phyloP scores from a whole-genome alignment of 2,888 invertebrate species.

The Eupithecia inturbata region DNA sequence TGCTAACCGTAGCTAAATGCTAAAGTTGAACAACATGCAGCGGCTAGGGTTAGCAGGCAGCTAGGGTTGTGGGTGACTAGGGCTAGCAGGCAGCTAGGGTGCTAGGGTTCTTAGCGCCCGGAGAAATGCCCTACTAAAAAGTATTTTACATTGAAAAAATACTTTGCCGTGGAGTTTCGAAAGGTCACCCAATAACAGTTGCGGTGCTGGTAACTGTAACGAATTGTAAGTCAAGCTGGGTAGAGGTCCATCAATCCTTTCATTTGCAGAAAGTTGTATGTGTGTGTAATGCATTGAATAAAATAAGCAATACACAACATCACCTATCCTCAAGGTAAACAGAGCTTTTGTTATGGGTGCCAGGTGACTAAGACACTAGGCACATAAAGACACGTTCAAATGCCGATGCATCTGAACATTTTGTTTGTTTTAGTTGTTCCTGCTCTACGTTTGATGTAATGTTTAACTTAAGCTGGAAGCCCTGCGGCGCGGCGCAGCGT shows the following conservation, averaged over 20 bases:
- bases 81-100: background rate
- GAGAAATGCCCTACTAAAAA: no score
- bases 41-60: constrained; percentile 31
- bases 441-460: background rate
- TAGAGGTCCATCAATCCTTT: background rate
- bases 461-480: constrained; percentile 17
- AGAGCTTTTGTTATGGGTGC: background rate
- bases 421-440: background rate
- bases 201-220: background rate
- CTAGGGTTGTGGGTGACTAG: no score
- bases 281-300: background rate
- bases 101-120: no score
- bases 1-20: constrained; percentile 76
- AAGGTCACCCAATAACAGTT: constrained; percentile 17
- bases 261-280: background rate
- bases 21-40: constrained; percentile 79
- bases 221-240: background rate
- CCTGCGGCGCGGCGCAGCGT: constrained; percentile 37
- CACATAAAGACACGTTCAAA: background rate
- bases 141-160: constrained; percentile 17
- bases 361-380: background rate
- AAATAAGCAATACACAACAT: background rate
- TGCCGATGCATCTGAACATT: background rate
- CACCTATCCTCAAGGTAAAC: background rate
- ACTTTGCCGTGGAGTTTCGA: background rate